These are phyloP conservation scores for Gryllus bimaculatus DNA, from an alignment of 1,140 invertebrate species.

Conservation along the genomic window DNA sequence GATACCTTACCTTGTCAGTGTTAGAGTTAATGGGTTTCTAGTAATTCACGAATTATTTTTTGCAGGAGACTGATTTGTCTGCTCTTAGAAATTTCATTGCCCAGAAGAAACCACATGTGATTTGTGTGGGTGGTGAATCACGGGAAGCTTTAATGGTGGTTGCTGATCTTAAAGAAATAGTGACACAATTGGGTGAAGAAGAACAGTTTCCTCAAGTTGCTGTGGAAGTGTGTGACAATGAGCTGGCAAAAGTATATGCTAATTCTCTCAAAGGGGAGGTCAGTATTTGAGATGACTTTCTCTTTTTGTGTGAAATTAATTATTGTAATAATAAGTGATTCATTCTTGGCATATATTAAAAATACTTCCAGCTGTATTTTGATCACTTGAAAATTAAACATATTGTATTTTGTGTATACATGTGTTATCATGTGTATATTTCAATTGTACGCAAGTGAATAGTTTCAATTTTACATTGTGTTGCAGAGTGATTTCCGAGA, in stretches of 20 bases:
- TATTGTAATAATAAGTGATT: too few relatives aligned
- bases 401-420: too few relatives aligned
- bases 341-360: too few relatives aligned
- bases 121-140: constrained; percentile 84
- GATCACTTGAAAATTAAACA: too few relatives aligned
- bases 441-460: not conserved
- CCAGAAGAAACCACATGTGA: constrained; percentile 87
- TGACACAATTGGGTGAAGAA: constrained; percentile 65
- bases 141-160: constrained; percentile 76
- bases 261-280: constrained; percentile 79
- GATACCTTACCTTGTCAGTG: too few relatives aligned
- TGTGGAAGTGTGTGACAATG: constrained; percentile 89
- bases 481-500: constrained; percentile 74
- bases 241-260: constrained; percentile 81
- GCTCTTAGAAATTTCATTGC: constrained; percentile 78
- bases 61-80: constrained; percentile 66
- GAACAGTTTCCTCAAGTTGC: constrained; percentile 81
- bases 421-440: too few relatives aligned
- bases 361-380: too few relatives aligned
- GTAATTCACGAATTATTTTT: constrained; percentile 9
- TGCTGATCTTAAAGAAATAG: constrained; percentile 71
- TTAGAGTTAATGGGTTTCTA: too few relatives aligned
- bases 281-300: constrained; percentile 15
- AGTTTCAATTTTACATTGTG: not conserved
- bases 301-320: not conserved